Percentiles rank a stretch among this genome's conserved stretches.
These are phyloP conservation scores for Lepus europaeus DNA, from an alignment of 2,113 vertebrate species.

Conservation along the genomic window DNA sequence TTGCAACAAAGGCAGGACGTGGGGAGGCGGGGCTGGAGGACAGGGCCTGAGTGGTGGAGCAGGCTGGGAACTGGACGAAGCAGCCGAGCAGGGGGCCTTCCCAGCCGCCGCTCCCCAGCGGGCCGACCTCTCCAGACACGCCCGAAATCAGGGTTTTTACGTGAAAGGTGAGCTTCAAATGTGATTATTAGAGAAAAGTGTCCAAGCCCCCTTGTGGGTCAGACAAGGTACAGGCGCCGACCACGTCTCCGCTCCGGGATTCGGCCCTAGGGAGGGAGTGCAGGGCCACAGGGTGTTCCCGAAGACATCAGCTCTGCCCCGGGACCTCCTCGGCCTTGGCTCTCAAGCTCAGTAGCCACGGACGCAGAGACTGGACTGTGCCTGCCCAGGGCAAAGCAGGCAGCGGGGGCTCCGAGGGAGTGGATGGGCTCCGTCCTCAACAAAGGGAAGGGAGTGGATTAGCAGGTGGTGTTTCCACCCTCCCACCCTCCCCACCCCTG, in stretches of 20 bases:
- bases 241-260: neutral
- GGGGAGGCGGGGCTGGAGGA: neutral
- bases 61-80: neutral
- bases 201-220: neutral
- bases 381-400: neutral
- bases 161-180: neutral
- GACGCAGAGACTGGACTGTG: neutral
- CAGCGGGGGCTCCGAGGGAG: fast-evolving
- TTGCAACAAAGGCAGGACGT: neutral
- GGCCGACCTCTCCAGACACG: neutral
- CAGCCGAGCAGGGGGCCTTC: fast-evolving
- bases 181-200: neutral
- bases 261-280: too few species aligned
- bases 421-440: too few species aligned
- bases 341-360: too few species aligned
- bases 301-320: neutral
- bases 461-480: neutral
- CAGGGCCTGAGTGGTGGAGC: fast-evolving
- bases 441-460: too few species aligned
- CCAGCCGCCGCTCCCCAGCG: neutral
- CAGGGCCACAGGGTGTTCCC: neutral
- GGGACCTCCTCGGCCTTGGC: neutral
- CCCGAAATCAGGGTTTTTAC: neutral
- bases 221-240: neutral
- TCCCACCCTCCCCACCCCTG: neutral